Percentiles rank a stretch among this genome's conserved stretches.
These are phyloP conservation scores for Hippocampus zosterae DNA, from an alignment of 2,113 vertebrate species.

Conservation along the genomic window DNA sequence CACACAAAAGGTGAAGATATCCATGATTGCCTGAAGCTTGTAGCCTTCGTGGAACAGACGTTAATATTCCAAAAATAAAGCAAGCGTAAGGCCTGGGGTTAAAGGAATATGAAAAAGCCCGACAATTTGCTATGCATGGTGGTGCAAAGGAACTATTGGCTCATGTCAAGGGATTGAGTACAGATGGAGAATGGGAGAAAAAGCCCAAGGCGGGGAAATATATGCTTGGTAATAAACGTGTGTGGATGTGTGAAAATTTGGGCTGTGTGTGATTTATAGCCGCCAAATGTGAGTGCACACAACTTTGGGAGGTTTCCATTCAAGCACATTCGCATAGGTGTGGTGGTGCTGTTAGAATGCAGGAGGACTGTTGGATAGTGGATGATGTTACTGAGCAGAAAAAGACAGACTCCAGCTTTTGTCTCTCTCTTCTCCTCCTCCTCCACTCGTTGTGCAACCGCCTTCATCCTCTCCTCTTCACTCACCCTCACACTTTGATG, in stretches of 20 bases:
- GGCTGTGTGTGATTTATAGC: conserved; percentile 12
- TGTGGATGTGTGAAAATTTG: conserved; percentile 12
- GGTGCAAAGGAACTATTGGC: conserved; percentile 19
- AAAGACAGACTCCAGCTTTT: conserved; percentile 11
- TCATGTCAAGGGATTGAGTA: conserved; percentile 5
- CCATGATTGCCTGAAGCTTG: conserved; percentile 24
- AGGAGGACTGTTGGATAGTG: not conserved
- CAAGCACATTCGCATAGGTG: not conserved
- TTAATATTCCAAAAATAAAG: conserved; percentile 23
- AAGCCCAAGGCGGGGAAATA: not conserved
- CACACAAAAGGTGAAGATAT: conserved; percentile 35
- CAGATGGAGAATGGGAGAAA: conserved; percentile 11
- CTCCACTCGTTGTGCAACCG: conserved; percentile 15
- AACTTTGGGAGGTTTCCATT: conserved; percentile 3
- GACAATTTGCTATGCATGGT: not conserved
- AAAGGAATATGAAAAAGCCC: conserved; percentile 18
- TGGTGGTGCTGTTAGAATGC: conserved; percentile 6
- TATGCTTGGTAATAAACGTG: conserved; percentile 10
- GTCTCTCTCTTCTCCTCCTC: conserved; percentile 7
- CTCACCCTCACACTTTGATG: conserved; percentile 10
- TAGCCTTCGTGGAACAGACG: conserved; percentile 18
- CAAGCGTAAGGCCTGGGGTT: not conserved
- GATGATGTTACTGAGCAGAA: not conserved
- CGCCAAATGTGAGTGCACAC: conserved; percentile 8
- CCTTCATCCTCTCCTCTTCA: conserved; percentile 12